Conservation (phyloP, 2,888 invertebrate genomes). For the Callyntrura guangdongensis region DNA sequence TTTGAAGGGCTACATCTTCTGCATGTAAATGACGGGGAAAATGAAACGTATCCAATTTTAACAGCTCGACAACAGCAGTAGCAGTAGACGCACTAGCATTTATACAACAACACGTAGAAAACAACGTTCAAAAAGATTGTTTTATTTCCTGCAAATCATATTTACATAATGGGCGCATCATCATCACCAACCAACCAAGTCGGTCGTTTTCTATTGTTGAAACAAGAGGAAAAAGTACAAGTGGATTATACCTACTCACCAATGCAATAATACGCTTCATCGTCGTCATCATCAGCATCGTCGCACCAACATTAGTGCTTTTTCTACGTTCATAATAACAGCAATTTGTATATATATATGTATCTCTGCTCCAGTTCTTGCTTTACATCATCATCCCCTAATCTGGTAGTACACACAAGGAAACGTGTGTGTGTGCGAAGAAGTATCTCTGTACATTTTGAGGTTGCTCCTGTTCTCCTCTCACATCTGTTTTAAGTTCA, state of each 20-base stretch:
- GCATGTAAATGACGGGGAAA: slow-evolving; percentile 76
- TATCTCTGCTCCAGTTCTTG: not conserved
- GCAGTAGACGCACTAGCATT: too few species aligned
- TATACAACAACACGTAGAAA: slow-evolving; percentile 24
- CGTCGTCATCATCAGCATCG: not conserved
- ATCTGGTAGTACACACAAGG: not conserved
- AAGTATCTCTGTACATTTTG: slow-evolving; percentile 31
- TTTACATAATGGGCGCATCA: slow-evolving; percentile 79
- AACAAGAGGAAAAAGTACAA: not conserved
- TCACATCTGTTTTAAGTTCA: slow-evolving; percentile 53
- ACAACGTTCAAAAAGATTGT: slow-evolving; percentile 70
- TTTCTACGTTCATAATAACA: not conserved
- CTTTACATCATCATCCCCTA: not conserved
- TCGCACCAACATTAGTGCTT: not conserved
- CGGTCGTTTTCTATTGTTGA: not conserved
- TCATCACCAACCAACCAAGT: slow-evolving; percentile 54
- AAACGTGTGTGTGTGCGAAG: not conserved
- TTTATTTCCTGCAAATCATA: slow-evolving; percentile 79
- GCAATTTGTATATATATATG: not conserved
- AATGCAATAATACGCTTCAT: slow-evolving; percentile 33
- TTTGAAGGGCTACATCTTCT: slow-evolving; percentile 66
- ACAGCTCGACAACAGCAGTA: slow-evolving; percentile 39
- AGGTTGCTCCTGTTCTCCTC: not conserved
- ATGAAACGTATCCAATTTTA: slow-evolving; percentile 66
- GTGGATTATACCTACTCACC: slow-evolving; percentile 35